Evolutionary conservation across 2,113 vertebrate species (phyloP).

Genomic region (Caranx ignobilis): DNA sequence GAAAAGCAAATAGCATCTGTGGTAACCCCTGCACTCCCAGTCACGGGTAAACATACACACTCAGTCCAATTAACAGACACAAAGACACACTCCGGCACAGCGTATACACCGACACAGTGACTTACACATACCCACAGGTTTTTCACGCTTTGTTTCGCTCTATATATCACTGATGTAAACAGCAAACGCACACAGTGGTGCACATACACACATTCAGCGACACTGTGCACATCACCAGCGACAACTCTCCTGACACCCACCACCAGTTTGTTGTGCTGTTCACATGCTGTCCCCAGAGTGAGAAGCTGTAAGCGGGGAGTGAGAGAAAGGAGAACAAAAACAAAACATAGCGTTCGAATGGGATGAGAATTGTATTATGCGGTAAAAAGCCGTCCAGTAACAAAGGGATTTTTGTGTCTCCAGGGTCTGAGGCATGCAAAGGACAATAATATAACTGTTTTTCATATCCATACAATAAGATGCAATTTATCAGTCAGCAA

Average conservation of each 20-base stretch:
- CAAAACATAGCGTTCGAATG: constrained; percentile 17
- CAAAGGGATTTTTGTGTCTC: constrained; percentile 29
- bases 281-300: constrained; percentile 43
- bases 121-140: background rate
- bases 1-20: background rate
- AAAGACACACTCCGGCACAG: background rate
- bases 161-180: constrained; percentile 8
- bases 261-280: constrained; percentile 46
- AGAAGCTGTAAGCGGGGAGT: constrained; percentile 23
- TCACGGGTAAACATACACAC: background rate
- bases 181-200: background rate
- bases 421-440: constrained; percentile 29
- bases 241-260: constrained; percentile 38
- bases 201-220: background rate
- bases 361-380: background rate
- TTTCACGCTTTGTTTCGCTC: constrained; percentile 26
- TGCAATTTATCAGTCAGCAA: constrained; percentile 16
- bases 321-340: constrained; percentile 45
- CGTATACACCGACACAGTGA: background rate
- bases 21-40: background rate
- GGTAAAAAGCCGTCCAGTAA: constrained; percentile 3
- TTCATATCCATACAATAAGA: background rate
- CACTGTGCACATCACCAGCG: constrained; percentile 22
- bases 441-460: constrained; percentile 9
- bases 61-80: constrained; percentile 5